Evolutionary conservation across 1,140 invertebrate species (phyloP).

Genomic region (Dermatophagoides farinae): DNA sequence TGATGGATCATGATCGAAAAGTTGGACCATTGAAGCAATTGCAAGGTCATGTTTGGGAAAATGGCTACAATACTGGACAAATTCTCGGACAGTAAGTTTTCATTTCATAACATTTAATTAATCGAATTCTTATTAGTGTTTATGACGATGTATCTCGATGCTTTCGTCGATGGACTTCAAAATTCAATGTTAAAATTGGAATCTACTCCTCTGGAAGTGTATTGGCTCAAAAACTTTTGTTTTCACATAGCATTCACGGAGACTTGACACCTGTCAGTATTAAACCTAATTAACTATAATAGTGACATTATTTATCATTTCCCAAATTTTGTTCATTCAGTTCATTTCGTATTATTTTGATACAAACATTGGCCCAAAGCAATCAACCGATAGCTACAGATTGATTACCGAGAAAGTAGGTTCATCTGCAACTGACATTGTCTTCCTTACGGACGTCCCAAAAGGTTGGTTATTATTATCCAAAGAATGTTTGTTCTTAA

Average conservation of each 20-base stretch:
- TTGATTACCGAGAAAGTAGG: constrained; percentile 48
- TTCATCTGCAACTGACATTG: constrained; percentile 37
- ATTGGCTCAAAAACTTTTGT: constrained; percentile 69
- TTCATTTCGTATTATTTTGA: constrained; percentile 64
- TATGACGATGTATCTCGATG: constrained; percentile 58
- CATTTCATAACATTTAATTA: background rate
- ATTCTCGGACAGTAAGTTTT: constrained; percentile 68
- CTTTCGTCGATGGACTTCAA: constrained; percentile 41
- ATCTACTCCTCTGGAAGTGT: constrained; percentile 82
- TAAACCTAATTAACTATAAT: too few species aligned
- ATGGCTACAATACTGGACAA: constrained; percentile 50
- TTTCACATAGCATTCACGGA: constrained; percentile 49
- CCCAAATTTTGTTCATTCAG: constrained; percentile 21
- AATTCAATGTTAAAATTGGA: constrained; percentile 44
- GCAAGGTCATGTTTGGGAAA: constrained; percentile 68
- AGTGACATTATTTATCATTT: background rate
- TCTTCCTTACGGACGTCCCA: constrained; percentile 65
- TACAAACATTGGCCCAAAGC: constrained; percentile 57
- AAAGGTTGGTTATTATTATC: constrained; percentile 36
- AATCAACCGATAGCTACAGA: constrained; percentile 45
- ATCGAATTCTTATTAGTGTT: constrained; percentile 36
- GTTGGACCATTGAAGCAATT: constrained; percentile 56
- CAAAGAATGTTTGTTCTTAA: too few species aligned
- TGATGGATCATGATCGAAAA: constrained; percentile 60
- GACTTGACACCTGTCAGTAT: constrained; percentile 41